Conservation (phyloP, 2,113 vertebrate species). For the Melanocharis versteri region DNA sequence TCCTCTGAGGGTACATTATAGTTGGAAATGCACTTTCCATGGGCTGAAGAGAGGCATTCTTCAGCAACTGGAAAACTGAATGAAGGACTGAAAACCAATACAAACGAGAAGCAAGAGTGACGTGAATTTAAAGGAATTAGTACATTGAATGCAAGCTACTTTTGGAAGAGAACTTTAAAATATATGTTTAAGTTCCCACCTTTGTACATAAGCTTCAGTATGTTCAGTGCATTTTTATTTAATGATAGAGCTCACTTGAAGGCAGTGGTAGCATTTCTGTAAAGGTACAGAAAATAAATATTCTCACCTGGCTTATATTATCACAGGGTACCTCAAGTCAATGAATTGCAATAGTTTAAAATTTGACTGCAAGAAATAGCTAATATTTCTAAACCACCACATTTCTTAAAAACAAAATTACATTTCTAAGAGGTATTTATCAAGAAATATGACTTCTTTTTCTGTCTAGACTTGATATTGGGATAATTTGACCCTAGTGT, state of each 20-base stretch:
- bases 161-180: background rate
- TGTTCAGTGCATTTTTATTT: background rate
- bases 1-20: background rate
- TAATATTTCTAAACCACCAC: background rate
- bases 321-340: background rate
- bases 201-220: background rate
- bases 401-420: background rate
- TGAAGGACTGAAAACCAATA: background rate
- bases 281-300: background rate
- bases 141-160: background rate
- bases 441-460: background rate
- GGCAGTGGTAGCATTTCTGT: background rate
- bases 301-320: background rate
- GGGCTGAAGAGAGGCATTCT: background rate
- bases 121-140: background rate
- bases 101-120: background rate
- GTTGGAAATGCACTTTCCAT: background rate
- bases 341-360: background rate
- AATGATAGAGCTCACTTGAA: background rate
- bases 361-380: background rate
- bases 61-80: background rate
- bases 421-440: background rate
- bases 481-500: background rate
- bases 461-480: background rate
- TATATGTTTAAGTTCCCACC: background rate